phyloP scores from a whole-genome alignment of 2,113 vertebrate species.

The Mustela lutreola region DNA sequence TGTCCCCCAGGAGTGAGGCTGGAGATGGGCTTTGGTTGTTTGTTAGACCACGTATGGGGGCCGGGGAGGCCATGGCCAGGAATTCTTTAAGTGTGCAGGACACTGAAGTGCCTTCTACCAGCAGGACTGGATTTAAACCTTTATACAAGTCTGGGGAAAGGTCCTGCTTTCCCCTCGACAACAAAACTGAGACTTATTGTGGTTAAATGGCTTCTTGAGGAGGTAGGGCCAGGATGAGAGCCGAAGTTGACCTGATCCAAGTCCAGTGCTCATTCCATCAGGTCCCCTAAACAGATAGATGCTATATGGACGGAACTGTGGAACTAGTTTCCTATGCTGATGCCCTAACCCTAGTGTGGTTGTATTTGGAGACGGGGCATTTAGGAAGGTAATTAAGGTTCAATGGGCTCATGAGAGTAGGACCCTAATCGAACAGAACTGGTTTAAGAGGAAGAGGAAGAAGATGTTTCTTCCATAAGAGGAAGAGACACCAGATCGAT shows the following conservation, averaged over 20 bases:
- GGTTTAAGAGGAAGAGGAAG: neutral
- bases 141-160: neutral
- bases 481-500: neutral
- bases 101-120: neutral
- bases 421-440: neutral
- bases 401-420: neutral
- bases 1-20: too few species aligned
- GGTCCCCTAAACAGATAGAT: neutral
- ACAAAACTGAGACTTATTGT: neutral
- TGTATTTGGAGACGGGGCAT: neutral
- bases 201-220: neutral
- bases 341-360: neutral
- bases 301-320: neutral
- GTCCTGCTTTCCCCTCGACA: fast-evolving
- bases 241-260: neutral
- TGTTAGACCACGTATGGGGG: neutral
- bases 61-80: neutral
- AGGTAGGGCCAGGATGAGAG: neutral
- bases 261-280: too few species aligned
- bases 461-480: neutral
- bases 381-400: neutral
- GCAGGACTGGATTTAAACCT: neutral
- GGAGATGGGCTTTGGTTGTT: neutral
- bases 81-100: neutral
- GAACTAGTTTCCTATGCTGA: too few species aligned